Evolutionary conservation across 2,113 vertebrate species (phyloP), one percentile per base, ranked within the genome.

Genomic region (Axis porcinus): DNA sequence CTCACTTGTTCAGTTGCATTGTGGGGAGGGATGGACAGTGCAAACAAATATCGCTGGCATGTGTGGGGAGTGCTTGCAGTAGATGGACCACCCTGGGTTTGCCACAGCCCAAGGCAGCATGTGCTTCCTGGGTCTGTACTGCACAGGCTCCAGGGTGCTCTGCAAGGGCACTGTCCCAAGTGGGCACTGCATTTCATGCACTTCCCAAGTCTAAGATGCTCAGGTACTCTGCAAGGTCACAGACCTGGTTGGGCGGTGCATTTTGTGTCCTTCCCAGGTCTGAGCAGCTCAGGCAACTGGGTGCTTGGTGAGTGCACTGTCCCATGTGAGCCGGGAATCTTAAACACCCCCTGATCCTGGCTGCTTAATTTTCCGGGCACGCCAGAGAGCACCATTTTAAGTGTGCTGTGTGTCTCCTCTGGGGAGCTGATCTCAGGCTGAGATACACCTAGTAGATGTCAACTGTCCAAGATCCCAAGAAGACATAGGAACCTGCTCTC

Each of bases 271-370:
- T 36, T 36, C 16, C 33, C 33, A 36, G 17, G 64, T 67, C 33
- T 67, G 33, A 67, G 17, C 64, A 67, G 4, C 64, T 36, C 33
- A 67, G 17, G 64, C 8, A 19, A 19, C 16, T 67, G 64, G 33
- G 33, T 67, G 16, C 16, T 67, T 67, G 33, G 64, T 67, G 16
- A 36, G 64, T 2, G 1, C 33, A 67, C 1, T n/a, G 33, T 67
- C 33, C 62, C 2, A 10, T 19, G 62, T n/a, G 17, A 67, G 17
- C 64, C 0, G 0, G 19, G 64, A 0, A 0, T 67, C 33, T 67
- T 67, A 36, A 67, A n/a, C 16, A 36, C 0, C 4, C 64, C 4
- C 8, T 67, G 8, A 8, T 67, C 33, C 64, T 19, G 62, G 62
- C 62, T 67, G 62, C 16, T 67, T 67, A 67, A 67, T 33, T 9